Evolutionary conservation across 2,888 invertebrate species (phyloP).

Genomic region (Acleris literana): DNA sequence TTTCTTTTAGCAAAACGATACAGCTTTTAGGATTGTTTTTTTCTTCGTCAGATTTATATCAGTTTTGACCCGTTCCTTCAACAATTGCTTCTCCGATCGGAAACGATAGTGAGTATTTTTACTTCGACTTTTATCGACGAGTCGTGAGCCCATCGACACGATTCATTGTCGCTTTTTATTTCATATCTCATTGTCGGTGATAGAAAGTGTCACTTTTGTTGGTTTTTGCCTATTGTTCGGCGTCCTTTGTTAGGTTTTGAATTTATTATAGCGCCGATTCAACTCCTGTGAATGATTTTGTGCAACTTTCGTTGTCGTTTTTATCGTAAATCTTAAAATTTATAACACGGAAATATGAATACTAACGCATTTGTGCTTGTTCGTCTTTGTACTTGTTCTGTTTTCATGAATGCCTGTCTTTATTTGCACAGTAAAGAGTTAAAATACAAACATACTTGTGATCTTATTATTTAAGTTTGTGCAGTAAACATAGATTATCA

Average conservation of each 20-base stretch:
- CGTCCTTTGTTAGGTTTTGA: conserved; percentile 32
- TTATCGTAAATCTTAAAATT: conserved; percentile 13
- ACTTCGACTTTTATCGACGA: conserved; percentile 49
- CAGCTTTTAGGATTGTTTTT: conserved; percentile 28
- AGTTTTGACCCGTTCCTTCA: conserved; percentile 34
- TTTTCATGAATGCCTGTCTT: too few species aligned
- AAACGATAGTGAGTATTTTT: conserved; percentile 29
- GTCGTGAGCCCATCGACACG: conserved; percentile 66
- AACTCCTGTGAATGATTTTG: conserved; percentile 12
- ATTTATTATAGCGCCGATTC: conserved; percentile 22
- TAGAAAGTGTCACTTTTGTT: conserved; percentile 70
- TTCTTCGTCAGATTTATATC: conserved; percentile 24
- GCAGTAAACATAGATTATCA: too few species aligned
- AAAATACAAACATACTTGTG: too few species aligned
- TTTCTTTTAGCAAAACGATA: conserved; percentile 29
- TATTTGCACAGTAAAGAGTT: too few species aligned
- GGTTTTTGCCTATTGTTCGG: conserved; percentile 51
- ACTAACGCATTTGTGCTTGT: too few species aligned
- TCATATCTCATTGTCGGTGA: conserved; percentile 51
- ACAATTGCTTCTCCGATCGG: conserved; percentile 31
- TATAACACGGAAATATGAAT: too few species aligned
- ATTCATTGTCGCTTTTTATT: conserved; percentile 64
- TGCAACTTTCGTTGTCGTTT: conserved; percentile 24
- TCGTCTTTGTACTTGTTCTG: too few species aligned
- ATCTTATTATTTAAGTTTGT: too few species aligned